Evolutionary conservation across 2,888 invertebrate species (phyloP), one percentile per base, ranked within the genome.

Genomic region (Teinopalpus imperialis): DNA sequence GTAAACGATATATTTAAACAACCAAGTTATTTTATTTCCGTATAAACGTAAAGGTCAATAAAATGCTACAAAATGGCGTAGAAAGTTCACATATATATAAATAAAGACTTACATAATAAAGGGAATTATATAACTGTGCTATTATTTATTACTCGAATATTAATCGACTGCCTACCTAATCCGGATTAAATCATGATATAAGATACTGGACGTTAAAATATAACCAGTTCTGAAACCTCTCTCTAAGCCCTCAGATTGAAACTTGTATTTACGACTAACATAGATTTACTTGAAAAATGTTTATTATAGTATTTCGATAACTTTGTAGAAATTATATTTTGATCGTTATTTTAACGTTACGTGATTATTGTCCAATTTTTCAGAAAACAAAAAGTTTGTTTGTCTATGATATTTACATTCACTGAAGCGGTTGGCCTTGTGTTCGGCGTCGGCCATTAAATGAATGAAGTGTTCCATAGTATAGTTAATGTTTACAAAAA

Each of bases 401-500:
- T n/a, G n/a, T n/a, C n/a, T n/a, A n/a, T n/a, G n/a, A n/a, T 16
- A 16, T 34, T 21, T 10, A 6, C 0, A 21, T 12, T 3, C 1
- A 1, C 4, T 1, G 20, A 10, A 6, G 10, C 21, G 21, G 12
- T 1, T 8, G 30, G 6, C 43, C 43, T 43, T 36, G 43, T 18
- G 5, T 31, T 12, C 3, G 8, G 23, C n/a, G n/a, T n/a, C n/a
- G n/a, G n/a, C 43, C 16, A 20, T 43, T n/a, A 35, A 13, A 14
- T 35, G 10, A 32, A 14, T 9, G 26, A 23, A 2, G 3, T 12
- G 12, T 23, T n/a, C 20, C n/a, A 18, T 20, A 14, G 18, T 12
- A 20, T 34, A 5, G 20, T 34, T 35, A 41, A 41, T 24, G 24
- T 43, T 36, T 37, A 43, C 30, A 43, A 9, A n/a, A 34, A 36